Base-by-base conservation (phyloP, 2,888 invertebrate species). In the Tenthredo amoena region DNA sequence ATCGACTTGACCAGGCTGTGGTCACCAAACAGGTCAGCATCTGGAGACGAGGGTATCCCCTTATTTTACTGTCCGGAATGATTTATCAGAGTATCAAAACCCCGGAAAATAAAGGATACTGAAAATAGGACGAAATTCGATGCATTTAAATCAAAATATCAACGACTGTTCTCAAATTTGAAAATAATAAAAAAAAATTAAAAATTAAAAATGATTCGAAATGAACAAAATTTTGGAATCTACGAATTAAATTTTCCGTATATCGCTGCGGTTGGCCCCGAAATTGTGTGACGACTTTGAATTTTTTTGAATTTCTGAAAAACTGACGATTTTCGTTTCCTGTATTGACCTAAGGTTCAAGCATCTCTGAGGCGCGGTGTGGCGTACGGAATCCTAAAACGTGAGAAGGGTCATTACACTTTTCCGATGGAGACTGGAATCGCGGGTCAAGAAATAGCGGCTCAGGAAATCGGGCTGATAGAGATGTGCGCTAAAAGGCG, bases 1-100 rank as follows among this genome's bases (percentile, higher is more conserved):
- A 12, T 43, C 10, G 21, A 10, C 68, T 91, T 9, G 86, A 90
- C 2, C 26, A 79, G 9, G 86, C 87, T 50, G 74, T 81, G 6
- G 90, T 89, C 6, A 90, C 88, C n/a, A 90, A 90, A 86, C 91
- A 91, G 89, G 91, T 91, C 84, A 68, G 86, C 68, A n/a, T 26
- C 12, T 68, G 15, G 71, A 18, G 71, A 71, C 37, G 3, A 37
- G 37, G 71, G 34, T 71, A 6, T 71, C 5, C 18, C 71, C 18
- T 7, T 0, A 71, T 34, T 71, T 37, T 34, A 37, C 15, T 31
- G 18, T 71, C 37, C 37, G n/a, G 71, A 37, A 71, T 40, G 71
- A 71, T 37, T 62, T 62, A 62, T 26, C 26, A 1, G 58, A n/a
- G 58, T 21, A 21, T 34, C 15, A n/a, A 40, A 71, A n/a, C n/a